Percentiles rank a stretch among this genome's conserved stretches.
Evolutionary conservation across 2,113 vertebrate species (phyloP).

Genomic region (Typhlomys cinereus): DNA sequence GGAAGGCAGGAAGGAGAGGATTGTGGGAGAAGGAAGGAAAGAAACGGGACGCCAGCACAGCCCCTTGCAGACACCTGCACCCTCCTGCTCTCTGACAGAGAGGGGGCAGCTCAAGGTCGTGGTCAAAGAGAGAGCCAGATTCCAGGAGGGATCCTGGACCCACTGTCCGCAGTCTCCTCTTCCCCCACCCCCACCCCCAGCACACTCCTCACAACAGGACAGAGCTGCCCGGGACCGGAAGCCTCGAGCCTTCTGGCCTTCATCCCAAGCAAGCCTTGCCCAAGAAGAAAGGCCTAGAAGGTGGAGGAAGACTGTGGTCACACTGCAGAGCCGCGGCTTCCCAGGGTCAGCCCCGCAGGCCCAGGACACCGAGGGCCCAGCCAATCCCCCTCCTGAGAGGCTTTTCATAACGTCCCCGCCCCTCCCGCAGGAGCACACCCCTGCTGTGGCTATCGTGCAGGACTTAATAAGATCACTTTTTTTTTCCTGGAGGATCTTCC

Average conservation of each 20-base stretch:
- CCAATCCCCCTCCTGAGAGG: fast-evolving
- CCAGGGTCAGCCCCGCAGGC: background rate
- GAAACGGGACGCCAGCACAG: background rate
- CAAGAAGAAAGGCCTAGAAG: background rate
- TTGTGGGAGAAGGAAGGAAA: background rate
- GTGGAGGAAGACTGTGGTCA: background rate
- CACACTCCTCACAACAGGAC: background rate
- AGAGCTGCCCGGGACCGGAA: no score
- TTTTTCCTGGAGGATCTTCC: background rate
- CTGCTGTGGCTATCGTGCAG: no score
- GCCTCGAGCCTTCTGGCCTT: background rate
- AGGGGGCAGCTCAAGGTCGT: background rate
- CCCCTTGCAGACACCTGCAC: fast-evolving
- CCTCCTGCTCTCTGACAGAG: background rate
- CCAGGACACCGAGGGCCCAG: fast-evolving
- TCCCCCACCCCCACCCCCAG: background rate
- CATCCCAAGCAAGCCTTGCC: background rate
- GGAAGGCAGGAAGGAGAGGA: background rate
- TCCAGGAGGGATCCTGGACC: background rate
- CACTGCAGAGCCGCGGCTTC: background rate
- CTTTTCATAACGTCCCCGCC: background rate
- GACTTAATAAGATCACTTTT: background rate
- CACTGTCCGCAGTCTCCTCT: background rate
- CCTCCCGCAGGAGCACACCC: background rate
- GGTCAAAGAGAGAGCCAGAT: background rate